Percentiles rank a stretch among this genome's conserved stretches.
These are phyloP conservation scores for Channa maculata DNA, from an alignment of 2,113 vertebrate genomes.

Conservation along the genomic window DNA sequence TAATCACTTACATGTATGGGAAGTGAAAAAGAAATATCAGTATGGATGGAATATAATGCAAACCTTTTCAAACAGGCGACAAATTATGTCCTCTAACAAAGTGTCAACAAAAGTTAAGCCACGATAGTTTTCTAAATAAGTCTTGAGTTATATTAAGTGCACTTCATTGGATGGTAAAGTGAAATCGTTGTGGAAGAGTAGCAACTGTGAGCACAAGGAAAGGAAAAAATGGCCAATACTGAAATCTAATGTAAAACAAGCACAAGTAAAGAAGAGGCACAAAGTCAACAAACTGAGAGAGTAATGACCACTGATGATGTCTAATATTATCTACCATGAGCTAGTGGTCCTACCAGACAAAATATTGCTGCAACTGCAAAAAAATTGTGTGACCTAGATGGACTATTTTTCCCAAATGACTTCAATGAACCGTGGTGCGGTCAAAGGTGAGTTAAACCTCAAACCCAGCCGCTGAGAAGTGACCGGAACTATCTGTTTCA, in stretches of 20 bases:
- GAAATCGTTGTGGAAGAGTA: neutral
- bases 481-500: slow-evolving; percentile 18
- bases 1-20: neutral
- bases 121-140: no score
- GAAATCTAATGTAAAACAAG: neutral
- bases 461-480: neutral
- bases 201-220: neutral
- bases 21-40: no score
- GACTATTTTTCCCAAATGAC: no score
- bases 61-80: neutral
- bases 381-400: no score
- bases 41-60: neutral
- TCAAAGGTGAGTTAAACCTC: slow-evolving; percentile 15
- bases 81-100: neutral
- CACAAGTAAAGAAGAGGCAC: no score
- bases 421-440: neutral
- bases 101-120: no score
- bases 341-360: neutral
- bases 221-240: neutral
- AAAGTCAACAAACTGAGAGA: neutral
- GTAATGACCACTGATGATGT: neutral
- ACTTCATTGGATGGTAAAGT: neutral
- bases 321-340: slow-evolving; percentile 2
- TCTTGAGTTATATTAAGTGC: no score
- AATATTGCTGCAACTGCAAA: neutral